These are phyloP conservation scores for Hydrozoanthus gracilis DNA, from an alignment of 92 coral and sea anemone genomes.

Conservation along the genomic window DNA sequence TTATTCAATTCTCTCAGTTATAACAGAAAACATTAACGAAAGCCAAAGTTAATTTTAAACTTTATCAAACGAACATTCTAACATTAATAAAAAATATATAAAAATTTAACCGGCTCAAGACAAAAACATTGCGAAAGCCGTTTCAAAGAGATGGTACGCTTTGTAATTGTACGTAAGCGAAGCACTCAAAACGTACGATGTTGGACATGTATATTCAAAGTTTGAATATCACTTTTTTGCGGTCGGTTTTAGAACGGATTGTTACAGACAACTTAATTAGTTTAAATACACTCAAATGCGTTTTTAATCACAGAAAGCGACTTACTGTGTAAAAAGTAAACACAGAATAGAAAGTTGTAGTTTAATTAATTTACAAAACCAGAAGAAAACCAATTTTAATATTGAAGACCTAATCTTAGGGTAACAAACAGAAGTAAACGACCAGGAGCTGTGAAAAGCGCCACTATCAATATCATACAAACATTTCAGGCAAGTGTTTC, in stretches of 20 bases:
- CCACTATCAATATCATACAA: background rate
- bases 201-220: background rate
- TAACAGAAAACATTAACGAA: too few relatives aligned
- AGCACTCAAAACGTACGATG: background rate
- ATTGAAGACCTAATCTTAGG: constrained; percentile 1
- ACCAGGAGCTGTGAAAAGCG: background rate
- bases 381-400: constrained; percentile 15
- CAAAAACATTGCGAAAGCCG: too few relatives aligned
- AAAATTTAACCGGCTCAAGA: too few relatives aligned
- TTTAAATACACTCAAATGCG: constrained; percentile 33
- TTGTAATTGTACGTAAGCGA: background rate
- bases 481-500: constrained; percentile 10
- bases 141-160: too few relatives aligned
- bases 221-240: constrained; percentile 3
- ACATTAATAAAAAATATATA: too few relatives aligned
- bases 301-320: constrained; percentile 21
- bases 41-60: too few relatives aligned
- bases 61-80: too few relatives aligned
- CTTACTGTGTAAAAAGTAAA: constrained; percentile 47
- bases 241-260: constrained; percentile 3
- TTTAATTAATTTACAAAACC: constrained; percentile 43
- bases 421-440: background rate
- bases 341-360: constrained; percentile 24
- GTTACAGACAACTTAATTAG: constrained; percentile 34
- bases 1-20: too few relatives aligned